phyloP scores from a whole-genome alignment of 2,113 vertebrate species.

The Chiloscyllium plagiosum region DNA sequence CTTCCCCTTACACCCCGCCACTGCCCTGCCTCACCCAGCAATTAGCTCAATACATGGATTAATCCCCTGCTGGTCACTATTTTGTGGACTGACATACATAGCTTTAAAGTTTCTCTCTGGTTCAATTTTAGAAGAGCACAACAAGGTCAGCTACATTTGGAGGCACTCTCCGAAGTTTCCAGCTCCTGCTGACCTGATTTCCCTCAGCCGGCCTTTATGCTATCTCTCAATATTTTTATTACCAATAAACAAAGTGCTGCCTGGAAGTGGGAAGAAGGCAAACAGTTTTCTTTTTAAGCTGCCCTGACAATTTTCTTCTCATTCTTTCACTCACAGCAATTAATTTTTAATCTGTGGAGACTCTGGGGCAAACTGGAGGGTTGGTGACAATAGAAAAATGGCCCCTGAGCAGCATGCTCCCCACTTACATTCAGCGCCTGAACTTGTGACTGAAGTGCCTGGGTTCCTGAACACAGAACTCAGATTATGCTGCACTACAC shows the following conservation, averaged over 20 bases:
- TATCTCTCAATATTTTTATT: neutral
- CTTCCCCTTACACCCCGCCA: neutral
- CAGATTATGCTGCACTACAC: neutral
- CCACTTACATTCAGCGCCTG: neutral
- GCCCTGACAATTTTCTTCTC: neutral
- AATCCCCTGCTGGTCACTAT: neutral
- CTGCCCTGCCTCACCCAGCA: too few relatives aligned
- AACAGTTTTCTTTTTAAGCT: neutral
- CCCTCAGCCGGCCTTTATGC: neutral
- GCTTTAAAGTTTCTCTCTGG: neutral
- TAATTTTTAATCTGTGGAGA: neutral
- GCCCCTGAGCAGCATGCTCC: neutral
- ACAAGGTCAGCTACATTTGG: neutral
- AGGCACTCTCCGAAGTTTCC: neutral
- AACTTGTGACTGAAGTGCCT: neutral
- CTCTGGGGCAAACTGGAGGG: neutral
- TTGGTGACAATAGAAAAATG: neutral
- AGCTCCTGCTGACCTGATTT: neutral
- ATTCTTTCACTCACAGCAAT: neutral
- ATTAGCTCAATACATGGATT: too few relatives aligned
- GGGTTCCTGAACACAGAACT: neutral
- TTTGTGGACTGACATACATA: neutral
- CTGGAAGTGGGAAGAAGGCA: neutral
- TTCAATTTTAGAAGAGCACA: neutral
- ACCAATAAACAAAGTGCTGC: neutral